These are phyloP conservation scores for Patagioenas fasciata DNA, from an alignment of 2,113 vertebrate genomes.

Conservation along the genomic window DNA sequence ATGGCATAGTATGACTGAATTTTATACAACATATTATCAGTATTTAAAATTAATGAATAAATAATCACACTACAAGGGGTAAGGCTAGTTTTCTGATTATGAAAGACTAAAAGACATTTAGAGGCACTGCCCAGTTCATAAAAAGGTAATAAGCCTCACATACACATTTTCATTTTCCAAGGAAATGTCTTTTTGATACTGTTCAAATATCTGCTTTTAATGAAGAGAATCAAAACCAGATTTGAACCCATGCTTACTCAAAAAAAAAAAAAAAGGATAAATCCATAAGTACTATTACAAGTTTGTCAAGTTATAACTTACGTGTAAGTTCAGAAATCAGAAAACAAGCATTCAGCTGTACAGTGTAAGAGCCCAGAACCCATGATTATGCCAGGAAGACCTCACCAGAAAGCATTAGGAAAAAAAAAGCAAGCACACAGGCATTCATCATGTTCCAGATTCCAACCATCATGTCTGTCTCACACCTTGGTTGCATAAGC, in stretches of 20 bases:
- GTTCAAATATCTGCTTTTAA: neutral
- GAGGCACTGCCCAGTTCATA: neutral
- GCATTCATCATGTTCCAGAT: neutral
- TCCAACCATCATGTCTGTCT: neutral
- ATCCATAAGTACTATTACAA: neutral
- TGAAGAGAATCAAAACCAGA: neutral
- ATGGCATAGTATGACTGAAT: neutral
- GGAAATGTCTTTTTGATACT: neutral
- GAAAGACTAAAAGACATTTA: neutral
- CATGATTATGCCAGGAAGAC: neutral
- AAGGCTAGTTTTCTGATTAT: neutral
- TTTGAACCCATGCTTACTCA: neutral
- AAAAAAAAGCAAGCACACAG: neutral
- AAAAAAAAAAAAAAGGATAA: neutral
- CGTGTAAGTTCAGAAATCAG: neutral
- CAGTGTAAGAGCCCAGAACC: neutral
- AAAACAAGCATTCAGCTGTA: neutral
- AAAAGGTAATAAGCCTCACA: neutral
- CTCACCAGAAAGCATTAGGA: neutral
- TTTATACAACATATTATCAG: neutral
- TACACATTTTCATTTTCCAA: neutral
- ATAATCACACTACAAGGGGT: neutral
- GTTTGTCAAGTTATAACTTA: neutral
- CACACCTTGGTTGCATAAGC: neutral
- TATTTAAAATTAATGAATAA: neutral